Base-by-base conservation (phyloP, 2,113 vertebrate species). In the Pseudopipra pipra region DNA sequence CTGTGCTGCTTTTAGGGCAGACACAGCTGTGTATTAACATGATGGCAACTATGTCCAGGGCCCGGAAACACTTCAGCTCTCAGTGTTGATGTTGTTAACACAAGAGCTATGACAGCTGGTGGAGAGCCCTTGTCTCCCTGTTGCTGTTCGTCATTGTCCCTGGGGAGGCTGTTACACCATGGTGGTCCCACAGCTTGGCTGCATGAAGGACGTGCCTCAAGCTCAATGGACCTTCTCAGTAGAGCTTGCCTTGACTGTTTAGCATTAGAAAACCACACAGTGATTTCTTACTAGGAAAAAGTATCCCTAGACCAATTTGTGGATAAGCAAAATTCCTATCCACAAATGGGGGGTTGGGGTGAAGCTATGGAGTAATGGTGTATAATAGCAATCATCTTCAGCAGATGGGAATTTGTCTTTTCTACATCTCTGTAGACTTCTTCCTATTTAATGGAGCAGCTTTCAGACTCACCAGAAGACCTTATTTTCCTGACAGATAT, bases 171-270 rank as follows among this genome's bases (percentile, higher is more conserved):
- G 27, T 41, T 27, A 9, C 3, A 11, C 25, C 56, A 8, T 10
- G 14, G n/a, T 47, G 70, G 33, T 51, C 47, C 76, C 47, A 46
- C 58, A 46, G n/a, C 33, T 33, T 10, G 9, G 23, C 63, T 71
- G 52, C 62, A 33, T 0, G 3, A 41, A 79, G 31, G 28, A 62
- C 31, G 12, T 58, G 46, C n/a, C 74, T 49, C 0, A 0, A 33
- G 61, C 63, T 86, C 76, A 30, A 33, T 21, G 21, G 23, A 73
- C 35, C 9, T 24, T 73, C 74, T 92, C 56, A 20, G 33, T 0
- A 59, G 43, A 55, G 25, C 62, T 72, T 72, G 31, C n/a, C 47
- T 49, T 12, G 2, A 63, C 7, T 31, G 22, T 12, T 44, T 17
- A 5, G 12, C 39, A 39, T 55, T 46, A 51, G 25, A 55, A 15